Base-by-base conservation (phyloP, 2,113 vertebrate genomes). In the Phylloscopus whistleri region DNA sequence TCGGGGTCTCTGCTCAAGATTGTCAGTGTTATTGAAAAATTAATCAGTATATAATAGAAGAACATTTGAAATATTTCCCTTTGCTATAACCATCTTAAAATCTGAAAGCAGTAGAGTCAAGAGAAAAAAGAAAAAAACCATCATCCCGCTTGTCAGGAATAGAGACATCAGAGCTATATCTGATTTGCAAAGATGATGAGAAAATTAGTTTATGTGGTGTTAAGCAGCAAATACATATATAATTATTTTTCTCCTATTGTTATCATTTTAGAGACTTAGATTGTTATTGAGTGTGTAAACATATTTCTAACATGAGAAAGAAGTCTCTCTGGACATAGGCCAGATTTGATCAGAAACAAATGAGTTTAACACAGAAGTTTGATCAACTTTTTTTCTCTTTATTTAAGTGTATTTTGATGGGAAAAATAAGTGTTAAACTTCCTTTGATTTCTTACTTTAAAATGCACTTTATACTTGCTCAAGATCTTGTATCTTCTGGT, bases 361-460 rank as follows among this genome's bases (percentile, higher is more conserved):
- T 72, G 10, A 16, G 5, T 23, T 69, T 88, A 77, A 73, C n/a
- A 24, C 4, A 60, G 22, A 64, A 19, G 2, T 8, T 75, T 66
- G 4, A 6, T 55, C 41, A 13, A 52, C 5, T 33, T 78, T 59
- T 59, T 81, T 21, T 62, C 8, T 72, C 6, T 56, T 49, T 53
- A 63, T 82, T 72, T 56, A 56, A 87, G 48, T 28, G 7, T 30
- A 66, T 30, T 82, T 94, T 91, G 33, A 3, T 16, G 58, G 13
- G 11, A 63, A 67, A 80, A 85, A 49, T 6, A 69, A 74, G 4
- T 6, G 0, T 63, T 84, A 87, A 84, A 35, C 10, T 2, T 81
- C 58, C 18, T 87, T 81, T 96, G 76, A 82, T 82, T 87, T 90
- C 55, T 89, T 93, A n/a, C 20, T 75, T 23, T 31, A 72, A 89